Percentiles rank a stretch among this genome's conserved stretches.
phyloP scores from a whole-genome alignment of 2,888 invertebrate species.

The Callinectes sapidus region DNA sequence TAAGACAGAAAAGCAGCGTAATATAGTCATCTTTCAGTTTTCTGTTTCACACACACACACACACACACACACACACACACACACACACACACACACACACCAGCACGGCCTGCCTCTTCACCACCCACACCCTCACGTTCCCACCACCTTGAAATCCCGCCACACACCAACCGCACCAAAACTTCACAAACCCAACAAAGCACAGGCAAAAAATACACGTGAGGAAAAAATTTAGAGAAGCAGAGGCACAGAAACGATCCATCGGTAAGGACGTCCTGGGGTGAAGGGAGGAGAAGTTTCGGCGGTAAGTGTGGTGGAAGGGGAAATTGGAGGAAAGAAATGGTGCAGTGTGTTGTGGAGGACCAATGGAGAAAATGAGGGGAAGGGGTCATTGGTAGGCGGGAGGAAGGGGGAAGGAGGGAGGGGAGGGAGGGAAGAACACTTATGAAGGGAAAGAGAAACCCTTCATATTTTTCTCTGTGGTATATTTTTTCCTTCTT shows the following conservation, averaged over 20 bases:
- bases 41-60: neutral
- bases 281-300: neutral
- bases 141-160: neutral
- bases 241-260: conserved; percentile 1
- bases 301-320: neutral
- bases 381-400: neutral
- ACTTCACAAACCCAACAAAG: neutral
- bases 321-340: neutral
- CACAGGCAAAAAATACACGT: neutral
- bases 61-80: neutral
- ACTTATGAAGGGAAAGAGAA: neutral
- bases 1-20: too few species aligned
- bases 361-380: neutral
- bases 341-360: neutral
- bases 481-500: neutral
- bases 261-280: neutral
- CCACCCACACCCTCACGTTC: neutral
- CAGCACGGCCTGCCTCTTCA: neutral
- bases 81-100: neutral
- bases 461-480: neutral
- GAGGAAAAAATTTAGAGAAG: neutral
- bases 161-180: neutral
- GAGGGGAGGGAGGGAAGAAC: neutral
- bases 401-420: neutral
- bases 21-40: neutral